These are phyloP conservation scores for Lathamus discolor DNA, from an alignment of 2,113 vertebrate genomes.

Conservation along the genomic window DNA sequence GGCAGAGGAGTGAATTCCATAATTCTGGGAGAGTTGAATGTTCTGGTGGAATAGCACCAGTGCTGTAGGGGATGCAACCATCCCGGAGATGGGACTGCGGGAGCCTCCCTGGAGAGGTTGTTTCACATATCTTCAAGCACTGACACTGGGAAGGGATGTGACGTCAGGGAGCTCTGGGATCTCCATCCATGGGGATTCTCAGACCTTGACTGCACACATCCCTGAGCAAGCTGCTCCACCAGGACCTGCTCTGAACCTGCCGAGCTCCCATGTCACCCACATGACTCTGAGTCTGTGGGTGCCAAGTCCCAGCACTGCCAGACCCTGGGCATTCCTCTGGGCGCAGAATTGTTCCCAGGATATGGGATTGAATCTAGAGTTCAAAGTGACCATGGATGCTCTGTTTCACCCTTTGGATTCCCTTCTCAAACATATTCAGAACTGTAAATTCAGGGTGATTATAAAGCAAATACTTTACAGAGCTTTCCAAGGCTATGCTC, in stretches of 20 bases:
- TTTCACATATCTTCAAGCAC: not conserved
- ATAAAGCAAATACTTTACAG: not conserved
- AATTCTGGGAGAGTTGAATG: not conserved
- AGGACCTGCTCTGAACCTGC: not conserved
- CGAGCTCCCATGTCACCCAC: not conserved
- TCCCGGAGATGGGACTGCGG: not conserved
- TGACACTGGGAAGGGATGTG: not conserved
- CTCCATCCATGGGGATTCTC: not conserved
- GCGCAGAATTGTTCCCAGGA: not conserved
- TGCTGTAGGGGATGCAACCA: fast-evolving
- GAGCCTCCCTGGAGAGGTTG: not conserved
- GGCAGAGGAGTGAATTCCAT: not conserved
- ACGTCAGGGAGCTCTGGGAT: not conserved
- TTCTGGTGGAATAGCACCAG: not conserved
- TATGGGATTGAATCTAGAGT: not conserved
- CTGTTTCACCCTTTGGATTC: not conserved
- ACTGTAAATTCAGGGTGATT: not conserved
- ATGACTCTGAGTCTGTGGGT: too few relatives aligned
- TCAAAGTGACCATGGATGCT: not conserved
- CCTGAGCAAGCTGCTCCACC: not conserved
- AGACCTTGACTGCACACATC: not conserved
- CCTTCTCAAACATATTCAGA: not conserved
- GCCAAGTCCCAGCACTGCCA: not conserved
- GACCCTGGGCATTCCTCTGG: not conserved
- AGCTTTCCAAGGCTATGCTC: not conserved